Percentiles rank a stretch among this genome's conserved stretches.
Evolutionary conservation across 2,113 vertebrate genomes (phyloP).

Genomic region (Platycercus adscitus): DNA sequence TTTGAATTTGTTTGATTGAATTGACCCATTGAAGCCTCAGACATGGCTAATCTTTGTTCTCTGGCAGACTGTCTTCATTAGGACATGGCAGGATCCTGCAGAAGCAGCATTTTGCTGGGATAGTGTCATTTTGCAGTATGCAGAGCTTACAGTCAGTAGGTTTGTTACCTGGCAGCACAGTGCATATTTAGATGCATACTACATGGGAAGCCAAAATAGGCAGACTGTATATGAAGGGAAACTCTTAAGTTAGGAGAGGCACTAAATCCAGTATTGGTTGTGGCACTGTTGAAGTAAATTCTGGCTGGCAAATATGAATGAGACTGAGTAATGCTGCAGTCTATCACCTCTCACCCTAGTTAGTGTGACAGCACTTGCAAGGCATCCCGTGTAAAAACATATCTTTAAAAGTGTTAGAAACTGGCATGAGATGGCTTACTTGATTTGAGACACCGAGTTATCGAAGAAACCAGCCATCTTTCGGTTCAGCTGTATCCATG

Average conservation of each 20-base stretch:
- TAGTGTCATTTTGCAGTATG: not conserved
- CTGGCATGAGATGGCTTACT: not conserved
- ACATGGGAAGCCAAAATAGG: not conserved
- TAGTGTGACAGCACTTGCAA: not conserved
- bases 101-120: not conserved
- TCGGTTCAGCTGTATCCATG: not conserved
- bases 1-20: conserved; percentile 57
- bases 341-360: conserved; percentile 2
- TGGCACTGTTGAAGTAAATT: not conserved
- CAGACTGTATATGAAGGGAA: not conserved
- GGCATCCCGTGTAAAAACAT: not conserved
- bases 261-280: not conserved
- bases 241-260: not conserved
- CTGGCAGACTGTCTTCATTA: conserved; percentile 42
- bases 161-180: not conserved
- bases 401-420: not conserved
- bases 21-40: not conserved
- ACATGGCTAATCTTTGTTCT: conserved; percentile 44
- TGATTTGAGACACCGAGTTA: not conserved
- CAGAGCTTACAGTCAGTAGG: not conserved
- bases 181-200: not conserved
- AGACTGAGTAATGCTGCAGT: not conserved
- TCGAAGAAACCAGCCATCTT: not conserved
- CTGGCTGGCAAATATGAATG: not conserved
- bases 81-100: not conserved